Evolutionary conservation across 2,797 vertebrate genomes (phyloP), one percentile per base, ranked within the genome.

Genomic region (Nyctalus aviator): DNA sequence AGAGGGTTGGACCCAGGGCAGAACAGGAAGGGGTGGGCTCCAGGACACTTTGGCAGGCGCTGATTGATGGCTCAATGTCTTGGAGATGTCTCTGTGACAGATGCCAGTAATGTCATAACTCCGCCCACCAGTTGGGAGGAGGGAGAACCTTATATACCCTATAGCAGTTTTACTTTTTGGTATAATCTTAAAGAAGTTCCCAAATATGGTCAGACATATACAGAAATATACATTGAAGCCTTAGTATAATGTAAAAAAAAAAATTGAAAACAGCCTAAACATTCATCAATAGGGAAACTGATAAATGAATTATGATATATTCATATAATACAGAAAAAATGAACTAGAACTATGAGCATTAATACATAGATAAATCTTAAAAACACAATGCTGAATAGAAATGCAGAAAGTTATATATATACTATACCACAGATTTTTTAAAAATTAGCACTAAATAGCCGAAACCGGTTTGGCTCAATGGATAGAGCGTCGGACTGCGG

Each of bases 281-380:
- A 87, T 48, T 50, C 55, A 84, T 71, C n/a, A 84, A 15, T 17
- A 85, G 50, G 27, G 30, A 95, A 95, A 83, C 0, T 53, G 41
- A 57, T 48, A 73, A 75, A 53, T 32, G 17, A 93, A 85, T 95
- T 87, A 91, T 55, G 25, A 91, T 21, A 73, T 83, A 93, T 35
- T 78, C 35, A 35, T 27, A 66, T 89, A 87, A 76, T 73, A 89
- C 44, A 96, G 46, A 88, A 37, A 90, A 84, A 96, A 86, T 83
- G 55, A 94, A 78, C 9, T 37, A 86, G 37, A 84, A 78, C 13
- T 75, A 71, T 37, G 93, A 88, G 46, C 35, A 94, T 78, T 93
- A 95, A 89, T 48, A 84, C 8, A 84, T 3, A 88, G 8, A 85
- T 66, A 96, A 91, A 82, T 64, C n/a, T 66, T 94, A 9, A 94